Percentiles rank a stretch among this genome's conserved stretches.
Conservation (phyloP, 2,888 invertebrate genomes). For the Drosophila percnosoma region DNA sequence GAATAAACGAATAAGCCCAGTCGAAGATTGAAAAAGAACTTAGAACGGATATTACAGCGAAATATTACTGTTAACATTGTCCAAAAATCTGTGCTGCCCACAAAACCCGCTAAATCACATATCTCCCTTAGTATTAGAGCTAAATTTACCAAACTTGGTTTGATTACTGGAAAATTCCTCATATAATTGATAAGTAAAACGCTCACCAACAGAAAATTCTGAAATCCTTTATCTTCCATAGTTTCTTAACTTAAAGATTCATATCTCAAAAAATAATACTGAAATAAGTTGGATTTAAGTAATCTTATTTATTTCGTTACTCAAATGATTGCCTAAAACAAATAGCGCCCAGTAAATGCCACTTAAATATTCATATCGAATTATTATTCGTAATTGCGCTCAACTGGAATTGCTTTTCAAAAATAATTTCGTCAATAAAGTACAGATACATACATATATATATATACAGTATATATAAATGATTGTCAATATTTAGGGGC, state of each 20-base stretch:
- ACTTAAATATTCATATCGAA: neutral
- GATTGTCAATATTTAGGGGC: constrained; percentile 19
- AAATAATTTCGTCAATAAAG: neutral
- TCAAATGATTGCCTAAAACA: neutral
- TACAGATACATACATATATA: neutral
- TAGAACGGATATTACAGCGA: neutral
- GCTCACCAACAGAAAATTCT: no score
- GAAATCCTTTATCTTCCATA: no score
- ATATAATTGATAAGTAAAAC: neutral
- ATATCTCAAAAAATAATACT: no score
- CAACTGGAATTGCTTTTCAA: neutral
- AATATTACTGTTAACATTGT: neutral
- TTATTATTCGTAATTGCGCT: neutral
- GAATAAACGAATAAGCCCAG: neutral
- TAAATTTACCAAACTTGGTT: neutral
- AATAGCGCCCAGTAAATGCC: neutral
- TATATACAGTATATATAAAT: neutral
- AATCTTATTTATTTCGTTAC: neutral
- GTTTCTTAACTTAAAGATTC: no score
- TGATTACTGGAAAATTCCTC: neutral
- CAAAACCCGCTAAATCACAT: neutral
- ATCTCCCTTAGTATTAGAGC: neutral
- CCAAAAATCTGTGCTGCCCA: neutral
- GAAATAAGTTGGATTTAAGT: no score
- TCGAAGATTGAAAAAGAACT: neutral